Evolutionary conservation across 2,113 vertebrate species (phyloP).

Genomic region (Toxotes chatareus): DNA sequence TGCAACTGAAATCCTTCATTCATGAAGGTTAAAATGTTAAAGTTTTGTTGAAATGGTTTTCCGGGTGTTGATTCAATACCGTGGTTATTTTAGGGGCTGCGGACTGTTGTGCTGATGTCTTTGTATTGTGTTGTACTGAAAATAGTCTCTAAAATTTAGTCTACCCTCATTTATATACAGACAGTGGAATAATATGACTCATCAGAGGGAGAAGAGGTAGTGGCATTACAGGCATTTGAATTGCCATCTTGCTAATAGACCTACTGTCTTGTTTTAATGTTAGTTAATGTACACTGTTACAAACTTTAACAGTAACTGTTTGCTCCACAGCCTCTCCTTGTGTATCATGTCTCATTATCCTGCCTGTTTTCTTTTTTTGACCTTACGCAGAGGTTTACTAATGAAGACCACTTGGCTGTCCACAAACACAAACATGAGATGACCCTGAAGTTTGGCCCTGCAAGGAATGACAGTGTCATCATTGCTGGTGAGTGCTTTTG

Average conservation of each 20-base stretch:
- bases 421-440: slow-evolving; percentile 99
- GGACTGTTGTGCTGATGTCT: not conserved
- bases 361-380: slow-evolving; percentile 10
- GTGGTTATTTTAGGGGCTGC: not conserved
- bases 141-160: too few relatives aligned
- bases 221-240: too few relatives aligned
- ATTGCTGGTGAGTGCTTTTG: slow-evolving; percentile 91
- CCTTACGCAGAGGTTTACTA: slow-evolving; percentile 95
- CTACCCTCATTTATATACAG: too few relatives aligned
- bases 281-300: not conserved
- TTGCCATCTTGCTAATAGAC: too few relatives aligned
- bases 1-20: too few relatives aligned
- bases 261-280: not conserved
- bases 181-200: too few relatives aligned
- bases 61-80: too few relatives aligned
- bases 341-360: not conserved
- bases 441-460: slow-evolving; percentile 99
- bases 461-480: slow-evolving; percentile 97
- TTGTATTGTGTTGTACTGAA: not conserved
- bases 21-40: too few relatives aligned
- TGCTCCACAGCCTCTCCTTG: not conserved
- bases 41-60: too few relatives aligned
- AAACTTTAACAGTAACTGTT: not conserved
- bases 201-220: not conserved
- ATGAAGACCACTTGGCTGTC: slow-evolving; percentile 99